Evolutionary conservation across 2,113 vertebrate species (phyloP), one percentile per base, ranked within the genome.

Genomic region (Parus major): DNA sequence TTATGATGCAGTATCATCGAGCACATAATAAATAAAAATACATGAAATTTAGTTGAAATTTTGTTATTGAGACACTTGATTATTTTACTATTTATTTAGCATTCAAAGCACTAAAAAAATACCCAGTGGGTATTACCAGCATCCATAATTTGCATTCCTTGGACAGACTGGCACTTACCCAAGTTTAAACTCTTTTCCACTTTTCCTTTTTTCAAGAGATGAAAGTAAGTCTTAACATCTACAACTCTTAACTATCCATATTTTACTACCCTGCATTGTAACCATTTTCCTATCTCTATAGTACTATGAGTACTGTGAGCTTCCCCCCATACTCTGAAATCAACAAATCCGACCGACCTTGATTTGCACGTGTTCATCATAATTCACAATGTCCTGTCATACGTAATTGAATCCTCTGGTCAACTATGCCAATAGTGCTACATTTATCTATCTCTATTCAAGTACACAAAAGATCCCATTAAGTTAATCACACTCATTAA

Each of bases 171-270:
- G 95, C 76, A 79, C 41, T 55, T 80, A 53, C 10, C 64, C 88
- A 95, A 83, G 42, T 63, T 73, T 77, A 60, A 86, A 94, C 56
- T 59, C 80, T 71, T 87, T 29, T n/a, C 57, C 83, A 75, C 64
- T 93, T 92, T 90, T 79, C 92, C 91, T 95, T 97, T 96, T 95
- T 85, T 92, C 80, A 93, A 71, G 11, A 76, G 23, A 75, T 7
- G 15, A 93, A 75, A 92, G 27, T 28, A 69, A 65, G 24, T 4
- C 75, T 80, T 72, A 56, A 83, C 46, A 65, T 73, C 31, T 89
- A 33, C 55, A 80, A 41, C 42, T 60, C 50, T 41, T 68, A 82
- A 83, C 23, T 53, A 59, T 39, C 65, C 11, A 5, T 63, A 77
- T 70, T 82, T 93, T 39, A 83, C 28, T 57, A 87, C 33, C 28